phyloP scores from a whole-genome alignment of 2,888 invertebrate genomes.

The Thelaira solivaga region DNA sequence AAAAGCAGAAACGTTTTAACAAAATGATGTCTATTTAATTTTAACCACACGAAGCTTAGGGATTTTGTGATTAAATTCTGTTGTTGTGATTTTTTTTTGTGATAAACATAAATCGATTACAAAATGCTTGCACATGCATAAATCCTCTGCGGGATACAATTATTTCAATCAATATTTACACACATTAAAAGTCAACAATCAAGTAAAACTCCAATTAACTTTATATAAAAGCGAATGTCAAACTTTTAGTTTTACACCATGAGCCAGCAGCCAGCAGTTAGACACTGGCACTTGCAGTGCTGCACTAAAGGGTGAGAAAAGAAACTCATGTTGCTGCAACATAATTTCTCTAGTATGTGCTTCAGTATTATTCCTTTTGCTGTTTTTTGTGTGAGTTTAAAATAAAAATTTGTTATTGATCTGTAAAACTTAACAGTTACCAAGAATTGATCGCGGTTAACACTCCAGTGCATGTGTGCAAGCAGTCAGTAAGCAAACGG shows the following conservation, averaged over 20 bases:
- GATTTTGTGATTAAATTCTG: slow-evolving; percentile 10
- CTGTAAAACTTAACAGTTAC: slow-evolving; percentile 61
- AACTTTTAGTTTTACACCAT: slow-evolving; percentile 42
- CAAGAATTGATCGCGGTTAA: slow-evolving; percentile 57
- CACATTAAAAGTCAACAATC: slow-evolving; percentile 64
- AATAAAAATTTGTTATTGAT: slow-evolving; percentile 60
- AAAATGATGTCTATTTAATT: background rate
- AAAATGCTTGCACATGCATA: slow-evolving; percentile 60
- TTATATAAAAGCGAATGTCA: slow-evolving; percentile 68
- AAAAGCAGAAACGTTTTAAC: background rate
- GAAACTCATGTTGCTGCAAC: slow-evolving; percentile 60
- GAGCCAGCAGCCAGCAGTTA: slow-evolving; percentile 17
- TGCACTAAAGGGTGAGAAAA: background rate
- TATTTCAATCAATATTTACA: slow-evolving; percentile 66
- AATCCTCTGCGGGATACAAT: slow-evolving; percentile 59
- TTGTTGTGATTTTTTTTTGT: background rate
- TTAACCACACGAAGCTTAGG: background rate
- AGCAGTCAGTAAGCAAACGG: slow-evolving; percentile 16
- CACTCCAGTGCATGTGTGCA: slow-evolving; percentile 49
- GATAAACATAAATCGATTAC: slow-evolving; percentile 54
- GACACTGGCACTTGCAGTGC: background rate
- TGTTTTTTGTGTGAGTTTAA: background rate
- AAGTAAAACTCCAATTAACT: slow-evolving; percentile 74
- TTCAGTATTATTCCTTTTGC: background rate
- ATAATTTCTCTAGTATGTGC: slow-evolving; percentile 55